phyloP scores from a whole-genome alignment of 2,797 vertebrate species.

The Dicrostonyx torquatus region DNA sequence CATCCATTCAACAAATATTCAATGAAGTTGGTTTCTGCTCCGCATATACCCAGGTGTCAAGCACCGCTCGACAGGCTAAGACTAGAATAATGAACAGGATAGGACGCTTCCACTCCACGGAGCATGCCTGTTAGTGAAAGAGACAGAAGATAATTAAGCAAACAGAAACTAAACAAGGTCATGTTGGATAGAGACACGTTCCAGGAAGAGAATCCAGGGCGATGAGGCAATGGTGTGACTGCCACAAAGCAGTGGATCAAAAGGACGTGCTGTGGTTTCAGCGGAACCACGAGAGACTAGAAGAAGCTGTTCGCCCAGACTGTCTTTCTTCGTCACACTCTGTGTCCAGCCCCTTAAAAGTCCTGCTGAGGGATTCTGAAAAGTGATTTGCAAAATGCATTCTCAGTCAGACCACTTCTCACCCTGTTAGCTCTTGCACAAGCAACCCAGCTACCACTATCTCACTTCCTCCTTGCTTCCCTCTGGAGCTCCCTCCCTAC shows the following conservation, averaged over 20 bases:
- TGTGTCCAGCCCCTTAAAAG: neutral
- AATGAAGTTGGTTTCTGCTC: neutral
- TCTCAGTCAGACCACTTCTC: neutral
- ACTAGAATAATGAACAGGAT: neutral
- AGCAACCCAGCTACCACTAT: neutral
- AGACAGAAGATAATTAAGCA: constrained; percentile 31
- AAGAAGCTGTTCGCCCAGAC: neutral
- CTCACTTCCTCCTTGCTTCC: neutral
- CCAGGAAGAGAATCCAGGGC: constrained; percentile 12
- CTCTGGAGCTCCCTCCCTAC: neutral
- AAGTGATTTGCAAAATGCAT: neutral
- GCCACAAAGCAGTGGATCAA: neutral
- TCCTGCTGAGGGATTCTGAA: neutral
- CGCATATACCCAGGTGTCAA: neutral
- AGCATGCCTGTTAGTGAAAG: neutral
- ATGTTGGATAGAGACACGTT: neutral
- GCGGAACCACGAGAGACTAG: neutral
- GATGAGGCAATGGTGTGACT: fast-evolving
- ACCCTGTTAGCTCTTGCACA: neutral
- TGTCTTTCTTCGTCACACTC: neutral
- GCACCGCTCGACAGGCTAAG: neutral
- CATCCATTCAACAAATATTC: constrained; percentile 25
- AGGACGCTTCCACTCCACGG: neutral
- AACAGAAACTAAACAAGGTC: constrained; percentile 30
- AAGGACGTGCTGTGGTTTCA: neutral